These are phyloP conservation scores for Tinea trinotella DNA, from an alignment of 2,888 invertebrate species.

Conservation along the genomic window DNA sequence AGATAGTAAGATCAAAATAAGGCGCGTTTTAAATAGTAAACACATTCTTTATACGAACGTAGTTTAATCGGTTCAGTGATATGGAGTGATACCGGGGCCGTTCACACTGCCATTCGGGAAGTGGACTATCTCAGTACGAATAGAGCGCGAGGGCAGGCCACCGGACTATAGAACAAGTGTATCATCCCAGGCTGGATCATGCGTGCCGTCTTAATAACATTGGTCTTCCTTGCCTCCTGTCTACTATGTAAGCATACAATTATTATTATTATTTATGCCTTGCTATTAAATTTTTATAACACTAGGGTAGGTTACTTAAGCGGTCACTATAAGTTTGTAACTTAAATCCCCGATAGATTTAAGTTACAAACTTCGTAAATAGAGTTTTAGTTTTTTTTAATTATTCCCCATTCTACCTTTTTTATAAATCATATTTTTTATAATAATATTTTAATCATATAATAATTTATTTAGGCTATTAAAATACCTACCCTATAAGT, in stretches of 20 bases:
- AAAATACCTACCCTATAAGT: no score
- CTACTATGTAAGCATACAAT: constrained; percentile 39
- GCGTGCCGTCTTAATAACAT: constrained; percentile 22
- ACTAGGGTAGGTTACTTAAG: no score
- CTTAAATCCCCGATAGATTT: no score
- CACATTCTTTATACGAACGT: constrained; percentile 33
- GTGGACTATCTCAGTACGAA: constrained; percentile 31
- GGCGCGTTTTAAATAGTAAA: constrained; percentile 21
- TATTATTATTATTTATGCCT: background rate
- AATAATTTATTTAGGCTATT: no score
- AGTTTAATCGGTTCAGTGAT: constrained; percentile 33
- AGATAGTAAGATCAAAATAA: constrained; percentile 6
- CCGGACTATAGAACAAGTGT: background rate
- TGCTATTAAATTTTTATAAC: background rate
- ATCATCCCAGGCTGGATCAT: background rate
- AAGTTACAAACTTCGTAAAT: no score
- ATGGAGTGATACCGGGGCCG: constrained; percentile 43
- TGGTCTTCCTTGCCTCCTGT: constrained; percentile 29
- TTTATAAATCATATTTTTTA: no score
- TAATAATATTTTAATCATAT: no score
- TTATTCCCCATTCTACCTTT: no score
- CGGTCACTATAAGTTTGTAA: no score
- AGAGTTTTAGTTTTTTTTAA: no score
- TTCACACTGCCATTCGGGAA: constrained; percentile 48
- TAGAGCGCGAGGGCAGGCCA: background rate